Percentiles rank a stretch among this genome's conserved stretches.
Evolutionary conservation across 2,888 invertebrate species (phyloP).

Genomic region (Himalopsyche tibetana): DNA sequence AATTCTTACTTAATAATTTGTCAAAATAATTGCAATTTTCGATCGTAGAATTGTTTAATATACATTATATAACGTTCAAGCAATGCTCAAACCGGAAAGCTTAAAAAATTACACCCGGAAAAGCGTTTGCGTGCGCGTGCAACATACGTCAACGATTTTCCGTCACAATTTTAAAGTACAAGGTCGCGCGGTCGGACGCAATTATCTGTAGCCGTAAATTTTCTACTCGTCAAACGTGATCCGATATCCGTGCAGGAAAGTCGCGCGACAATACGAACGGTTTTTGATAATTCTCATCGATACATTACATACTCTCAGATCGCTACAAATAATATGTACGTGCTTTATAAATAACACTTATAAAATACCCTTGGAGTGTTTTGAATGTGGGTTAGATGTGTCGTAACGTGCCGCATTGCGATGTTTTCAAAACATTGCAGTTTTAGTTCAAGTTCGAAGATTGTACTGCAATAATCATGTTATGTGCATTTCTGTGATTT

Average conservation of each 20-base stretch:
- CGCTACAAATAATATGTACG: not conserved
- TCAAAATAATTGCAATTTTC: too few relatives aligned
- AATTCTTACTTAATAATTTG: too few relatives aligned
- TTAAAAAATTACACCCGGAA: not conserved
- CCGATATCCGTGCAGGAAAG: not conserved
- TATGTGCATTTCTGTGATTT: not conserved
- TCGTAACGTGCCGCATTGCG: slow-evolving; percentile 22
- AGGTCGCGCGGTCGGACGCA: not conserved
- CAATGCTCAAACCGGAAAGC: not conserved
- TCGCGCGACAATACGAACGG: not conserved
- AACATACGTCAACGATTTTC: slow-evolving; percentile 37
- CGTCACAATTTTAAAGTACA: slow-evolving; percentile 21
- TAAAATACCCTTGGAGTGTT: not conserved
- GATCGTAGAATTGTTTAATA: too few relatives aligned
- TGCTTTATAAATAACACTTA: not conserved
- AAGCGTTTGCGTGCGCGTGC: not conserved
- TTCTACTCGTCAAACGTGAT: slow-evolving; percentile 10
- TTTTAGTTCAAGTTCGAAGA: not conserved
- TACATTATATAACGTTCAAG: not conserved
- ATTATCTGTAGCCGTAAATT: not conserved
- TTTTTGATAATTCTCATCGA: too few relatives aligned
- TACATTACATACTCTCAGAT: not conserved
- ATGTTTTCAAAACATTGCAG: slow-evolving; percentile 10
- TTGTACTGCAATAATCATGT: too few relatives aligned
- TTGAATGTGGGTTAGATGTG: not conserved